Percentiles rank a stretch among this genome's conserved stretches.
phyloP scores from a whole-genome alignment of 2,113 vertebrate genomes.

The Neogale vison region DNA sequence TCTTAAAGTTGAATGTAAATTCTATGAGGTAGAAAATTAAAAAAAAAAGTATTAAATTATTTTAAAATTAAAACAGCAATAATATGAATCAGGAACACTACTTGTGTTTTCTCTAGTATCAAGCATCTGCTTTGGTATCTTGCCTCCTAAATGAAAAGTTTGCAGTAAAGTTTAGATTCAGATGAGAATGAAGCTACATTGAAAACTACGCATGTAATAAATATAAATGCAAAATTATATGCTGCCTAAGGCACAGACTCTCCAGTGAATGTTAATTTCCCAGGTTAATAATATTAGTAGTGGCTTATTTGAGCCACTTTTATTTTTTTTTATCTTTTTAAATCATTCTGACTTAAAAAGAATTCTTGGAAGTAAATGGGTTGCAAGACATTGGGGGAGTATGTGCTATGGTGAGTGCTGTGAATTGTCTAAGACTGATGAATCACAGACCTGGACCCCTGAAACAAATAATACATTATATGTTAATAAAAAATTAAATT shows the following conservation, averaged over 20 bases:
- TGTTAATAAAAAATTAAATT: too few relatives aligned
- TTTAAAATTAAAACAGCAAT: not conserved
- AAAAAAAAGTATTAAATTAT: not conserved
- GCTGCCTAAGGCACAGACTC: not conserved
- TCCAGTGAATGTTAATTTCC: not conserved
- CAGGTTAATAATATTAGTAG: not conserved
- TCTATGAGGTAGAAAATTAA: conserved; percentile 2
- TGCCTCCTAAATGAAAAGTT: not conserved
- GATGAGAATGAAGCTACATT: not conserved
- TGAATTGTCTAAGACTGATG: too few relatives aligned
- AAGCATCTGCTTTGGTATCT: not conserved
- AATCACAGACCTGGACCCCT: too few relatives aligned
- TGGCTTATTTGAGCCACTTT: not conserved
- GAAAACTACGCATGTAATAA: not conserved
- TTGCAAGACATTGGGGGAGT: not conserved
- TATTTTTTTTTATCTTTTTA: not conserved
- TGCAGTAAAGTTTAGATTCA: not conserved
- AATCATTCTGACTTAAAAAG: conserved; percentile 5
- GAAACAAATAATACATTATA: too few relatives aligned
- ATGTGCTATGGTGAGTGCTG: too few relatives aligned
- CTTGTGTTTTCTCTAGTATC: not conserved
- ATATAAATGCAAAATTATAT: not conserved
- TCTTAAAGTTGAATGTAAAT: not conserved
- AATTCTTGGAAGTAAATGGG: not conserved
- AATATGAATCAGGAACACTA: not conserved